Evolutionary conservation across 2,888 invertebrate genomes (phyloP).

Genomic region (Tinea semifulvella): DNA sequence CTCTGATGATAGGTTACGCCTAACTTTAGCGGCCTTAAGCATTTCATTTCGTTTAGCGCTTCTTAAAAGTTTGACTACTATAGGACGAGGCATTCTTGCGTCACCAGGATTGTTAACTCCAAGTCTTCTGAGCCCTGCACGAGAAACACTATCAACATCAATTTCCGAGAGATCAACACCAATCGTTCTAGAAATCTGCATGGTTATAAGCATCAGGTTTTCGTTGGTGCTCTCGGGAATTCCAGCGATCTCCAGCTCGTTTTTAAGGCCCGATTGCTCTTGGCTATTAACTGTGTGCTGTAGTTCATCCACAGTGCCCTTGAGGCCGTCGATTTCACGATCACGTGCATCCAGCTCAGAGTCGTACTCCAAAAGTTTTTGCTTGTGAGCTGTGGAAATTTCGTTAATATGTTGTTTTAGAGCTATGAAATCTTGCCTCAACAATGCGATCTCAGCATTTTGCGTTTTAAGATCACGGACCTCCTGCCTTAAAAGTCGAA

Average conservation of each 20-base stretch:
- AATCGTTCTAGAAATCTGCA: not conserved
- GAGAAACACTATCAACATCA: constrained; percentile 3
- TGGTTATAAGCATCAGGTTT: constrained; percentile 4
- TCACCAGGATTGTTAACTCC: not conserved
- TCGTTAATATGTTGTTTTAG: not conserved
- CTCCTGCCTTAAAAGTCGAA: not conserved
- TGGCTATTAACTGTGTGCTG: constrained; percentile 16
- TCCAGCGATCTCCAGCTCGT: constrained; percentile 11
- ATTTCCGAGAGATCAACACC: constrained; percentile 1
- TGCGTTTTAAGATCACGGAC: not conserved
- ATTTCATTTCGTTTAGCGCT: constrained; percentile 20
- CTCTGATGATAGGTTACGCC: constrained; percentile 18
- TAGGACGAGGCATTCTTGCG: constrained; percentile 16
- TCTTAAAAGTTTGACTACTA: constrained; percentile 20
- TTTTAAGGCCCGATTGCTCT: constrained; percentile 8
- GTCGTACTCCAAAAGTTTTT: not conserved
- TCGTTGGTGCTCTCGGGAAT: constrained; percentile 4
- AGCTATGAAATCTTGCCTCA: not conserved
- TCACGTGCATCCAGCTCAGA: not conserved
- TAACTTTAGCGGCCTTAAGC: constrained; percentile 20
- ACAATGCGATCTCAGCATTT: not conserved
- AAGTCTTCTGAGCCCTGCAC: not conserved
- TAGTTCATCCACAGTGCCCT: constrained; percentile 13
- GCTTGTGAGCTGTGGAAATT: not conserved
- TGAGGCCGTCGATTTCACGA: constrained; percentile 13